phyloP scores from a whole-genome alignment of 2,113 vertebrate genomes.

The Seriola aureovittata region DNA sequence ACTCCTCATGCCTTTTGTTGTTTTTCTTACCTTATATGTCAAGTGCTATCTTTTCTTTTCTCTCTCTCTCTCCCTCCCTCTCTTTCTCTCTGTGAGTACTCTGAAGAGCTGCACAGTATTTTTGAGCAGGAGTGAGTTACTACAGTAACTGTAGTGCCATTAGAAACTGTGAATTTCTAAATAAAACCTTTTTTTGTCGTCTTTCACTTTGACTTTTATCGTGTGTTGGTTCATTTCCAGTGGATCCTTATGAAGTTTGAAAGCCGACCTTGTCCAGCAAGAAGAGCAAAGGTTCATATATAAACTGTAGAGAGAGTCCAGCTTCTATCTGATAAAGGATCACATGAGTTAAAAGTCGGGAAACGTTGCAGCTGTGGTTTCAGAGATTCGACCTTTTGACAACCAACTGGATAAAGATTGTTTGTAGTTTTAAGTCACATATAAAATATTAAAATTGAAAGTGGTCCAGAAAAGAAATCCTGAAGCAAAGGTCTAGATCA shows the following conservation, averaged over 20 bases:
- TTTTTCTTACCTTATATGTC: constrained; percentile 84
- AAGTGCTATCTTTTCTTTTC: constrained; percentile 89
- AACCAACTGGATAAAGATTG: no score
- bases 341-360: no score
- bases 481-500: no score
- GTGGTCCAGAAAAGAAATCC: no score
- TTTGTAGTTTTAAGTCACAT: no score
- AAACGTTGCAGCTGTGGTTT: no score
- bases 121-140: constrained; percentile 89
- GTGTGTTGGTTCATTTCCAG: not conserved
- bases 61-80: constrained; percentile 45
- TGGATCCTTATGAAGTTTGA: not conserved
- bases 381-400: no score
- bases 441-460: no score
- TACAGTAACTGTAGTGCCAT: constrained; percentile 95
- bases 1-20: constrained; percentile 88
- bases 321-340: no score
- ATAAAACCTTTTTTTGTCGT: constrained; percentile 94
- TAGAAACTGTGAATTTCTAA: constrained; percentile 99
- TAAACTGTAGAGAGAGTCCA: no score
- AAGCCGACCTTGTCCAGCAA: not conserved
- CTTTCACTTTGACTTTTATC: constrained; percentile 83
- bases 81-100: constrained; percentile 69
- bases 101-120: constrained; percentile 83
- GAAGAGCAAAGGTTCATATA: no score